Conservation (phyloP, 1,140 invertebrate species). For the Zaprionus davidi region DNA sequence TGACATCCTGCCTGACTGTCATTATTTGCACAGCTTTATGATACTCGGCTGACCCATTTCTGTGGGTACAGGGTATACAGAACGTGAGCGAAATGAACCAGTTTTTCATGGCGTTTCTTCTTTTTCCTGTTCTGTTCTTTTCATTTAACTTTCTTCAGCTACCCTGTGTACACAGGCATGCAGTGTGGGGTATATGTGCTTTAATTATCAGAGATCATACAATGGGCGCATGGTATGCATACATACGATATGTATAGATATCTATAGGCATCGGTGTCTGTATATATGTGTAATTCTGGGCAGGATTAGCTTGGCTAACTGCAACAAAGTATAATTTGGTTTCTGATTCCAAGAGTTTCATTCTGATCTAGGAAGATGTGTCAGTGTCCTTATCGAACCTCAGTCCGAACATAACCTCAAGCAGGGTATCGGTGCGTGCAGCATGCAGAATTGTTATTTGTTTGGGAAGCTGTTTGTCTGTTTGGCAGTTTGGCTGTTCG, state of each 20-base stretch:
- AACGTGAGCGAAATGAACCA: slow-evolving; percentile 28
- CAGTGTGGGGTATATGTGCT: not conserved
- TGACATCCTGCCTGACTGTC: slow-evolving; percentile 1
- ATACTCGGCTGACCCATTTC: slow-evolving; percentile 5
- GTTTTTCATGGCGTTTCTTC: slow-evolving; percentile 14
- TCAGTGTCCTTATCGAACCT: too few relatives aligned
- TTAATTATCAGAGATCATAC: not conserved
- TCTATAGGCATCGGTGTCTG: too few relatives aligned
- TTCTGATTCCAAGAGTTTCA: too few relatives aligned
- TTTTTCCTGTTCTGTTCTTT: not conserved
- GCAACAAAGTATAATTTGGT: too few relatives aligned
- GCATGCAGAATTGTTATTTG: not conserved
- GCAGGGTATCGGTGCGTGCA: not conserved
- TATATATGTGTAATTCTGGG: too few relatives aligned
- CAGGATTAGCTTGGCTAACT: too few relatives aligned
- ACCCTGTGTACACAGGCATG: not conserved
- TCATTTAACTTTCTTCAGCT: not conserved
- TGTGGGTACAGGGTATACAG: slow-evolving; percentile 25
- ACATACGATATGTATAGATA: too few relatives aligned
- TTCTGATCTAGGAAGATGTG: too few relatives aligned
- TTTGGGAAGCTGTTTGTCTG: not conserved
- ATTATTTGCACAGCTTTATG: slow-evolving; percentile 7
- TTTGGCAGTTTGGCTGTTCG: not conserved
- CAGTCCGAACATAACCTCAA: not conserved
- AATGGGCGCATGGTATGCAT: too few relatives aligned